Conservation (phyloP, 2,888 invertebrate species). For the Polymixis lichenea region DNA sequence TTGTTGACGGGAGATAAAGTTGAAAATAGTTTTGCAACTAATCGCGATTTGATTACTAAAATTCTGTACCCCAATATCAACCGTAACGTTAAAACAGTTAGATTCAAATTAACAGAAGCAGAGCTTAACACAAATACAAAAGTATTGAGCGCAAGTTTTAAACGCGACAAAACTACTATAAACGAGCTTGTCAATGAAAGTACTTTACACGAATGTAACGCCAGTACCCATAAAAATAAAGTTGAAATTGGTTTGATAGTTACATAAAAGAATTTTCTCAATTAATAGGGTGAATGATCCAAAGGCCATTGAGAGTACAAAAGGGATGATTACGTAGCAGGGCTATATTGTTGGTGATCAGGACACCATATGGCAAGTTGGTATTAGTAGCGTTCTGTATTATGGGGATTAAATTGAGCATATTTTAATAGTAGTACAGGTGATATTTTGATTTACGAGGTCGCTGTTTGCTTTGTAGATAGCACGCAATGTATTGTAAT, state of each 20-base stretch:
- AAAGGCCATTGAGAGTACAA: slow-evolving; percentile 83
- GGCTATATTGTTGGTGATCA: slow-evolving; percentile 81
- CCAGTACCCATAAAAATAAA: slow-evolving; percentile 52
- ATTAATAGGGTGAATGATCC: slow-evolving; percentile 88
- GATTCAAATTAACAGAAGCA: slow-evolving; percentile 62
- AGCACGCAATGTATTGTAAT: slow-evolving; percentile 33
- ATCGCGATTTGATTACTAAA: slow-evolving; percentile 49
- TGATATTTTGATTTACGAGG: slow-evolving; percentile 73
- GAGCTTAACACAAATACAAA: slow-evolving; percentile 65
- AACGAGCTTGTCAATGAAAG: slow-evolving; percentile 78
- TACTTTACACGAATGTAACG: slow-evolving; percentile 55
- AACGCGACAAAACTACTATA: slow-evolving; percentile 80
- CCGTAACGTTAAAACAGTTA: slow-evolving; percentile 57
- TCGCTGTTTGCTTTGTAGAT: slow-evolving; percentile 61
- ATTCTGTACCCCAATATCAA: slow-evolving; percentile 55
- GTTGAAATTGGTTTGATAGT: slow-evolving; percentile 60
- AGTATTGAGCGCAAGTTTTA: slow-evolving; percentile 77
- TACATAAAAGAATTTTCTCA: slow-evolving; percentile 77
- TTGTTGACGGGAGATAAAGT: slow-evolving; percentile 64
- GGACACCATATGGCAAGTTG: slow-evolving; percentile 85
- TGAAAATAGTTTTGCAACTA: slow-evolving; percentile 43
- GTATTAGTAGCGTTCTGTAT: slow-evolving; percentile 80
- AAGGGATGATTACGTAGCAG: slow-evolving; percentile 85
- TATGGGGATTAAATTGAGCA: slow-evolving; percentile 82
- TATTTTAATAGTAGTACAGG: slow-evolving; percentile 85